A percentile compares a stretch with the other conserved stretches of the same genome.
Evolutionary conservation across 2,113 vertebrate genomes (phyloP).

Genomic region (Onychostoma macrolepis): DNA sequence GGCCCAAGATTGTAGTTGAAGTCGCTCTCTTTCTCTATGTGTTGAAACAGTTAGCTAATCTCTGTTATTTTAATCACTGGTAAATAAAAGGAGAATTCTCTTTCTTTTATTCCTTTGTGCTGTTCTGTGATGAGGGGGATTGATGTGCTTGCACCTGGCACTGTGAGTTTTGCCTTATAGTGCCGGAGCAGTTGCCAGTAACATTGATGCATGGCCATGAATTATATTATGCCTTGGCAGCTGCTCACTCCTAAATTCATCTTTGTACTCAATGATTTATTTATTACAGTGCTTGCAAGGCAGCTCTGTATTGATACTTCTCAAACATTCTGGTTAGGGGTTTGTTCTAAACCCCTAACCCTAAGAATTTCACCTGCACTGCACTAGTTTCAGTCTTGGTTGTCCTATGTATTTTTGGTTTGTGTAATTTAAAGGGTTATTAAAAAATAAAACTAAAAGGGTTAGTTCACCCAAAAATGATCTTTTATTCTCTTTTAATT

Average conservation of each 20-base stretch:
- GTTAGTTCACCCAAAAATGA: background rate
- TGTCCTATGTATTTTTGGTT: background rate
- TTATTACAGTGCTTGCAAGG: constrained; percentile 61
- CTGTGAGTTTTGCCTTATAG: constrained; percentile 72
- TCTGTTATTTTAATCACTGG: constrained; percentile 15
- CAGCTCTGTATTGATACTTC: constrained; percentile 23
- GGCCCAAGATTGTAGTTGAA: constrained; percentile 10
- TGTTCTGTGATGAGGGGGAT: constrained; percentile 65
- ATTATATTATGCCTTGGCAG: constrained; percentile 80
- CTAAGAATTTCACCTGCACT: background rate
- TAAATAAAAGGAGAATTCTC: background rate
- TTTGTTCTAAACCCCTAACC: constrained; percentile 24
- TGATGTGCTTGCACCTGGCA: constrained; percentile 76
- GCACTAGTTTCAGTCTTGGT: background rate
- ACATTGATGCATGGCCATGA: constrained; percentile 81
- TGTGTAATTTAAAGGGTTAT: background rate
- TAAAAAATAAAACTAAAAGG: background rate
- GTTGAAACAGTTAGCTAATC: background rate
- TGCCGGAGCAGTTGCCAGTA: constrained; percentile 72
- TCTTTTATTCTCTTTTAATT: no score
- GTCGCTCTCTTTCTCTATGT: background rate
- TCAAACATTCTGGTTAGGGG: constrained; percentile 16
- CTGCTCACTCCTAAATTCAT: constrained; percentile 78
- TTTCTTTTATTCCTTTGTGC: constrained; percentile 30
- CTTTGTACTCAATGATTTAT: constrained; percentile 76